Conservation (phyloP, 2,888 invertebrate species). For the Odontocerum albicorne region DNA sequence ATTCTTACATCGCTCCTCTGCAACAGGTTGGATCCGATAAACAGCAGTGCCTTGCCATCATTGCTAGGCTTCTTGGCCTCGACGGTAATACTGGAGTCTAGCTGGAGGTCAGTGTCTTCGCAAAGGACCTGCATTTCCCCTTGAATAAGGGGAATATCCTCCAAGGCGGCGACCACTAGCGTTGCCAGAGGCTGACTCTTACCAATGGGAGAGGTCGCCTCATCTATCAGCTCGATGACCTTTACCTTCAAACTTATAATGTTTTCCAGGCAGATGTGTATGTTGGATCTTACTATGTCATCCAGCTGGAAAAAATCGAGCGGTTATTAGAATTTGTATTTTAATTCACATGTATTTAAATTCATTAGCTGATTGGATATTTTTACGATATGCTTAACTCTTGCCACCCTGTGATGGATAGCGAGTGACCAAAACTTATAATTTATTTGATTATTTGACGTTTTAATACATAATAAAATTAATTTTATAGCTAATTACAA, state of each 20-base stretch:
- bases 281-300: conserved; percentile 60
- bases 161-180: conserved; percentile 60
- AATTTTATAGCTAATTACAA: too few species aligned
- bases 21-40: conserved; percentile 57
- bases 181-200: conserved; percentile 56
- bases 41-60: conserved; percentile 55
- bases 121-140: conserved; percentile 64
- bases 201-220: conserved; percentile 56
- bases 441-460: too few species aligned
- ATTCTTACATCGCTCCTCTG: conserved; percentile 50
- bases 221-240: conserved; percentile 56
- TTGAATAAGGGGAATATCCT: conserved; percentile 69
- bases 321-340: too few species aligned
- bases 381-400: too few species aligned
- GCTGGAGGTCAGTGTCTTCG: conserved; percentile 47
- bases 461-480: too few species aligned
- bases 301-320: conserved; percentile 45
- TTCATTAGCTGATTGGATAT: too few species aligned
- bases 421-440: too few species aligned
- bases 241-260: conserved; percentile 63
- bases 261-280: conserved; percentile 77
- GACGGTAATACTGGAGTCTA: conserved; percentile 57
- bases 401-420: too few species aligned
- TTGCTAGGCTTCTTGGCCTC: conserved; percentile 63
- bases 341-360: too few species aligned